Conservation (phyloP, 2,888 invertebrate species). For the Pristionchus japonicus region DNA sequence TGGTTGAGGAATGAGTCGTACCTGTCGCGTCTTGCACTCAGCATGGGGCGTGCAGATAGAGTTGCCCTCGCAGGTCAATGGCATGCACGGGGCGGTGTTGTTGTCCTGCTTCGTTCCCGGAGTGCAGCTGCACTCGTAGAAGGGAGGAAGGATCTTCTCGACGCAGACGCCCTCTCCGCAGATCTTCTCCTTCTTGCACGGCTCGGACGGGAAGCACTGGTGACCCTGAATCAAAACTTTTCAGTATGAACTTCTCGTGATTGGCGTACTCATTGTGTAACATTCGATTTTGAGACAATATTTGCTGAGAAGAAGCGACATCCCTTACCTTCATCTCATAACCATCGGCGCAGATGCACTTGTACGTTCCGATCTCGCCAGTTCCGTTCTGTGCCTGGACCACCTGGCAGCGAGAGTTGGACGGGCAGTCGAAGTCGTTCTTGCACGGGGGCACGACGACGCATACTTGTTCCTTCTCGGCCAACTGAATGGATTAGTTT, state of each 20-base stretch:
- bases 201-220: slow-evolving; percentile 36
- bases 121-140: slow-evolving; percentile 42
- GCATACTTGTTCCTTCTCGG: slow-evolving; percentile 40
- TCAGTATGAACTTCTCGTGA: not conserved
- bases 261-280: no score
- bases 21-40: slow-evolving; percentile 31
- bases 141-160: slow-evolving; percentile 14
- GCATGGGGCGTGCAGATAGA: slow-evolving; percentile 18
- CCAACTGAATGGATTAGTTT: slow-evolving; percentile 15
- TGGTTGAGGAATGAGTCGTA: no score
- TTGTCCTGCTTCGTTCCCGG: slow-evolving; percentile 42
- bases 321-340: slow-evolving; percentile 29
- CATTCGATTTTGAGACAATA: no score
- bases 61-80: slow-evolving; percentile 20
- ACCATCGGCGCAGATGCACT: slow-evolving; percentile 29
- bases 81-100: slow-evolving; percentile 21
- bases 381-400: slow-evolving; percentile 46
- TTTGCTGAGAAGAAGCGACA: no score
- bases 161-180: slow-evolving; percentile 46
- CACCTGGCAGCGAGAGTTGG: slow-evolving; percentile 43
- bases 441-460: slow-evolving; percentile 45
- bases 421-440: slow-evolving; percentile 46
- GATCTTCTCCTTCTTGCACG: slow-evolving; percentile 14
- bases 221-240: not conserved
- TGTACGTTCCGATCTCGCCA: slow-evolving; percentile 45